Evolutionary conservation across 2,113 vertebrate species (phyloP), one percentile per base, ranked within the genome.

Genomic region (Muntiacus muntjak): DNA sequence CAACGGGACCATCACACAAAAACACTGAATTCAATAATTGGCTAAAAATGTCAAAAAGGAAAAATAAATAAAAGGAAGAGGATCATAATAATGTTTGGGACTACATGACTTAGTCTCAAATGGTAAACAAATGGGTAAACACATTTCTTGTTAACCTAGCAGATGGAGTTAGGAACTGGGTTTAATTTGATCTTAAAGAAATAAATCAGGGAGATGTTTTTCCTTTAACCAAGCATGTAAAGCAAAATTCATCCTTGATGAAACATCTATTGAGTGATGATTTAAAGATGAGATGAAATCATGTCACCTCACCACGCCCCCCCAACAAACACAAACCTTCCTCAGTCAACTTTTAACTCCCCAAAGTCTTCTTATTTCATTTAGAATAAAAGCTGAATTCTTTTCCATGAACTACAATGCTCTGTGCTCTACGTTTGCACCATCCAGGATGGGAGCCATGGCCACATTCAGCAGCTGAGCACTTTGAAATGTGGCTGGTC

Each of bases 151-250:
- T 83, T 62, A 74, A 19, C 23, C 19, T 50, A 64, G 60, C 9
- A 84, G 33, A 43, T 86, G 21, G 55, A 50, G 47, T 93, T 97
- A 47, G 45, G 79, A 89, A 62, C 26, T 33, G 50, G 55, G 19
- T 85, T 92, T 84, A 87, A 71, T 60, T 50, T 86, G 30, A 86
- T 78, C 76, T 95, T 67, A 78, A 96, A 92, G 79, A 89, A 89
- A 33, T 82, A 57, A 91, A 94, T 52, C 13, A 86, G 84, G 45
- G 45, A 84, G 33, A 21, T 92, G 28, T 8, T 87, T 90, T 43
- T 86, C 54, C 26, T 86, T 94, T 85, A 50, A 76, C 23, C 33
- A 43, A 74, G 25, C 90, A 7, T 83, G 25, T 33, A 21, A 93
- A 47, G 28, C 64, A 83, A 95, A 43, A 78, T 33, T 95, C 55